These are phyloP conservation scores for Mesocricetus auratus DNA, from an alignment of 2,113 vertebrate species.

Conservation along the genomic window DNA sequence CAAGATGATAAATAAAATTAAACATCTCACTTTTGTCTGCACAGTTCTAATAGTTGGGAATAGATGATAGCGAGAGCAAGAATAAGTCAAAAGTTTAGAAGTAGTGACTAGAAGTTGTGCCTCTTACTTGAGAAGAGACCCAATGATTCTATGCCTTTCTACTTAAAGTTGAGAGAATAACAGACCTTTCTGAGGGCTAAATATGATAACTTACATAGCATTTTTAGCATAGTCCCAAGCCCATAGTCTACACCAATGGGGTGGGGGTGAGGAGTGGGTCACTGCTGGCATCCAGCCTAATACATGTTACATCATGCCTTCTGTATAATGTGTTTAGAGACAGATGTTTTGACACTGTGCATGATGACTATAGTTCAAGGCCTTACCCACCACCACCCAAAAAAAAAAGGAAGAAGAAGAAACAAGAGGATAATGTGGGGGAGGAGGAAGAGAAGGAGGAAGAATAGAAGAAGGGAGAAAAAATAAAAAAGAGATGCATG, in stretches of 20 bases:
- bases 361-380: neutral
- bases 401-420: too few species aligned
- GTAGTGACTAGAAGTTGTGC: neutral
- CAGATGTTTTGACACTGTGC: neutral
- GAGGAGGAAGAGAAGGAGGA: neutral
- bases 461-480: neutral
- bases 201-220: neutral
- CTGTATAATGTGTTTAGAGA: neutral
- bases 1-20: neutral
- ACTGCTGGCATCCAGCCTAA: neutral
- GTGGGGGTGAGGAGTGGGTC: too few species aligned
- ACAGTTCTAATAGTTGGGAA: neutral
- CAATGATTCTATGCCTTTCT: neutral
- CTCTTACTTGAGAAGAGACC: neutral
- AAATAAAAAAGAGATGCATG: neutral
- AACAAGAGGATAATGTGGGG: neutral
- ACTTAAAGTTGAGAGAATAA: neutral
- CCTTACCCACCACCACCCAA: neutral
- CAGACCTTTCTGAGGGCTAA: neutral
- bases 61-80: neutral
- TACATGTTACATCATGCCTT: neutral
- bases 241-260: neutral
- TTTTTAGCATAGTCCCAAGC: neutral
- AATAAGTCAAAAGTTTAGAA: neutral
- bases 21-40: neutral